Evolutionary conservation across 2,888 invertebrate species (phyloP).

Genomic region (Apocheima hispidaria): DNA sequence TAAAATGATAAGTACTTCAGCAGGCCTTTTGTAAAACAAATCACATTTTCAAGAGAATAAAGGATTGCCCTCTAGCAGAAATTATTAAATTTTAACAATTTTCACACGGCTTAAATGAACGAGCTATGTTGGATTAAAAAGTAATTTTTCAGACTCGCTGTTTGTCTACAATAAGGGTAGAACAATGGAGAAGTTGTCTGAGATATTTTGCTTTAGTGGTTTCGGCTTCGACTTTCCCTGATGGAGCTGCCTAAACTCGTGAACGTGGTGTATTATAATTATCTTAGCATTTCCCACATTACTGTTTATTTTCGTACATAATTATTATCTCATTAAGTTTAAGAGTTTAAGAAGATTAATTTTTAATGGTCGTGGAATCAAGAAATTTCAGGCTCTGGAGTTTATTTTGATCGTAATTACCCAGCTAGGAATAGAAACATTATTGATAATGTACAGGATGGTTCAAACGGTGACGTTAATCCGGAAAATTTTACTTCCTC

Average conservation of each 20-base stretch:
- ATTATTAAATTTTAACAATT: constrained; percentile 30
- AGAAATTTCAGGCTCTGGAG: neutral
- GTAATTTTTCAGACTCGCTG: constrained; percentile 21
- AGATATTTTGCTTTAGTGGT: constrained; percentile 33
- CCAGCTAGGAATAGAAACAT: neutral
- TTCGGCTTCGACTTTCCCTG: constrained; percentile 22
- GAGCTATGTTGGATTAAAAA: constrained; percentile 29
- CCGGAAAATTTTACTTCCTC: too few relatives aligned
- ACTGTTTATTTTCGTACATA: constrained; percentile 3
- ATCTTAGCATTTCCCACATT: neutral
- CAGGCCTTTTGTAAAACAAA: constrained; percentile 38
- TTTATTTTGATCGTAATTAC: neutral
- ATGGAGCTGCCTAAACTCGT: constrained; percentile 32
- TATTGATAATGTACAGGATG: too few relatives aligned
- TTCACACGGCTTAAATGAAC: constrained; percentile 36
- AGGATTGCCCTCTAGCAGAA: constrained; percentile 23
- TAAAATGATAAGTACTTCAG: constrained; percentile 41
- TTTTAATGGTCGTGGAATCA: neutral
- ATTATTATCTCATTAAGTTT: neutral
- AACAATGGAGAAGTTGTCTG: constrained; percentile 34
- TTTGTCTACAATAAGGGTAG: constrained; percentile 33
- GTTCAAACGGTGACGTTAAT: too few relatives aligned
- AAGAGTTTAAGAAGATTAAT: neutral
- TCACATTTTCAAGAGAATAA: constrained; percentile 38
- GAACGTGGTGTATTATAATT: constrained; percentile 28